Base-by-base conservation (phyloP, 2,888 invertebrate species). In the Nephrotoma appendiculata region DNA sequence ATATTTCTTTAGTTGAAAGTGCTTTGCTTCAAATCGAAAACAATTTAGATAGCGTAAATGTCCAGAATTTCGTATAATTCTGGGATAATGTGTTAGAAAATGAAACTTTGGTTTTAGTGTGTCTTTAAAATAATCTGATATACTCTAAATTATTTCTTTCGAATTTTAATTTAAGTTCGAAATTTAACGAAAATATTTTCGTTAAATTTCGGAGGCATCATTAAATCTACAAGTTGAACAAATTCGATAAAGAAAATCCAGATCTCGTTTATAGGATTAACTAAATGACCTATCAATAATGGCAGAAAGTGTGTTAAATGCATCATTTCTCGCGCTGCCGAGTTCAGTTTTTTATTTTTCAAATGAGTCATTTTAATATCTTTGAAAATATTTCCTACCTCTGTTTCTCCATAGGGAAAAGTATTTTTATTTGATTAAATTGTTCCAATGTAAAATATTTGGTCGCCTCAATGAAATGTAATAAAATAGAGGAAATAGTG, bases 31-130 rank as follows among this genome's bases (percentile, higher is more conserved):
- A 15, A 86, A 86, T 3, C 87, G 48, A 15, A 87, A 86, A 31
- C 71, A 87, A 71, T 85, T 85, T 43, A 85, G 12, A 87, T 86
- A 12, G 11, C 48, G 11, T 9, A 48, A 11, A 12, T 9, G 48
- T 2, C 48, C 48, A 6, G 43, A 43, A 7, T 43, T 43, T 43
- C 7, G 43, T 43, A 43, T 43, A 43, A 7, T 43, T n/a, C n/a
- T n/a, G n/a, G n/a, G n/a, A n/a, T n/a, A n/a, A n/a, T n/a, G n/a
- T n/a, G n/a, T n/a, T n/a, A 87, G 45, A 43, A 87, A 48, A 85
- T 87, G 87, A 6, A 83, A 45, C 83, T 87, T 87, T 7, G 87
- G 87, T 71, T 86, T 86, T 41, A 87, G 86, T 6, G 42, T 52
- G 86, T 86, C 87, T 48, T 44, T 41, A n/a, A 52, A 87, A 87